Evolutionary conservation across 1,140 invertebrate genomes (phyloP).

Genomic region (Formica selysi): DNA sequence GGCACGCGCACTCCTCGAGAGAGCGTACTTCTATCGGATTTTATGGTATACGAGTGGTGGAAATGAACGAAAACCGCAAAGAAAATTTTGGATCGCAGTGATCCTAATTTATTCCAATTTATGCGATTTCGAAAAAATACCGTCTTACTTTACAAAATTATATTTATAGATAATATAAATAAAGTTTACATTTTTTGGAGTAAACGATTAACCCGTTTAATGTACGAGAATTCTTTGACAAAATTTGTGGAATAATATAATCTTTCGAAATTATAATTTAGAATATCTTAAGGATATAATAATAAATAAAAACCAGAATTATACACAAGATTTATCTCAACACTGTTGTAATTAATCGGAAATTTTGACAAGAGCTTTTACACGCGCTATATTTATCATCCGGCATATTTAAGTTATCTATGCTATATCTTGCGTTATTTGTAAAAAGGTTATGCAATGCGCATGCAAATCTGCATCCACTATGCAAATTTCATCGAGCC

Average conservation of each 20-base stretch:
- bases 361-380: constrained; percentile 12
- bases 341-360: constrained; percentile 8
- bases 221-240: background rate
- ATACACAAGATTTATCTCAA: background rate
- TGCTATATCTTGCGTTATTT: constrained; percentile 8
- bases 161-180: background rate
- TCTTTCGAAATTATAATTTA: background rate
- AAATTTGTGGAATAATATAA: background rate
- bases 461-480: constrained; percentile 41
- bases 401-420: constrained; percentile 30
- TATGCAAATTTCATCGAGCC: constrained; percentile 53
- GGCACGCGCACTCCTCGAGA: background rate
- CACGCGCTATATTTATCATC: constrained; percentile 10
- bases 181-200: background rate
- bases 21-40: constrained; percentile 14
- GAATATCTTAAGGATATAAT: background rate
- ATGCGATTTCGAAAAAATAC: background rate
- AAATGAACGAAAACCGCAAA: constrained; percentile 1
- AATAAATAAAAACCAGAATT: background rate
- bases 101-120: background rate
- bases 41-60: background rate
- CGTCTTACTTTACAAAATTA: background rate
- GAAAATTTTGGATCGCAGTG: background rate
- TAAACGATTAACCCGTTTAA: background rate
- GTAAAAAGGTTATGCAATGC: constrained; percentile 42